Evolutionary conservation across 2,888 invertebrate genomes (phyloP).

Genomic region (Galerucella nymphaeae): DNA sequence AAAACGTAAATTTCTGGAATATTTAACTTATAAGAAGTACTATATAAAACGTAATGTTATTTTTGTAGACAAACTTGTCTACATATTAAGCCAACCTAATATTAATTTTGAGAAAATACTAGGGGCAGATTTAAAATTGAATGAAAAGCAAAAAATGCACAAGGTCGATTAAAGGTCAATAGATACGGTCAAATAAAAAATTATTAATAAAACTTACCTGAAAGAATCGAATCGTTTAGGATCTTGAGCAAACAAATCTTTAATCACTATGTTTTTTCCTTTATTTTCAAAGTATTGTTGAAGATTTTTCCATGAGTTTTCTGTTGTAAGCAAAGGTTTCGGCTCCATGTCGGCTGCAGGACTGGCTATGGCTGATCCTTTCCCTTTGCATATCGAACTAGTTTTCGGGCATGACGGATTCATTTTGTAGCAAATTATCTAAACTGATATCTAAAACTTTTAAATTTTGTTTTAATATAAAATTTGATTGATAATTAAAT

Average conservation of each 20-base stretch:
- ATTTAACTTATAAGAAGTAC: too few species aligned
- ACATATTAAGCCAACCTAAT: too few species aligned
- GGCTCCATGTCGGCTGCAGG: slow-evolving; percentile 64
- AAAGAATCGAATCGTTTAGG: slow-evolving; percentile 86
- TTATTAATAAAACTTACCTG: slow-evolving; percentile 72
- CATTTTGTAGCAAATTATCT: background rate
- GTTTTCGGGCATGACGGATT: slow-evolving; percentile 5
- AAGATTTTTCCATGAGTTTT: slow-evolving; percentile 80
- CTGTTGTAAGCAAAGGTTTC: slow-evolving; percentile 70
- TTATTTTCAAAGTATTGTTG: slow-evolving; percentile 78
- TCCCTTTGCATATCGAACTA: background rate
- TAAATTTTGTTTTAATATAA: background rate
- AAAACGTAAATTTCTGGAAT: too few species aligned
- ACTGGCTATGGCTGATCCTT: background rate
- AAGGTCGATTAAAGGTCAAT: slow-evolving; percentile 50
- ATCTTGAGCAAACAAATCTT: slow-evolving; percentile 84
- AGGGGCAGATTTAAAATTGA: too few species aligned
- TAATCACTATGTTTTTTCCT: slow-evolving; percentile 82
- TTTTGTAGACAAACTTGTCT: too few species aligned
- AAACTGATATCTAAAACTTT: background rate
- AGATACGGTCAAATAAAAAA: slow-evolving; percentile 22
- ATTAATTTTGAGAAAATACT: too few species aligned
- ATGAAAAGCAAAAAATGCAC: slow-evolving; percentile 23
- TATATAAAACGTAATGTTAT: too few species aligned
- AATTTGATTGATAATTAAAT: background rate